These are phyloP conservation scores for Chelmon rostratus DNA, from an alignment of 2,797 vertebrate species.

Conservation along the genomic window DNA sequence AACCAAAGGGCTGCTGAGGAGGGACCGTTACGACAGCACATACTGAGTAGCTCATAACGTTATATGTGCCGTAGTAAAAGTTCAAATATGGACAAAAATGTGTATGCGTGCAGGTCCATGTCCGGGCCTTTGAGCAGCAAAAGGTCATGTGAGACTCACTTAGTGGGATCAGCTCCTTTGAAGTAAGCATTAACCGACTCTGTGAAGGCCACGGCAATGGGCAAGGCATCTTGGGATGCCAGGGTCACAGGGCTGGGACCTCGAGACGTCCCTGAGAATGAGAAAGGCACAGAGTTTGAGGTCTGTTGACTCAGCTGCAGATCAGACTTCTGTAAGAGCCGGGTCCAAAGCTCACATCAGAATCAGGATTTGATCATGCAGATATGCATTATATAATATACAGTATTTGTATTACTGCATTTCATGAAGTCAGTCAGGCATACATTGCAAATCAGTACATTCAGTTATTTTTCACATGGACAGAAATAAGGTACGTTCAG, in stretches of 20 bases:
- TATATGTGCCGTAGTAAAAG: constrained; percentile 38
- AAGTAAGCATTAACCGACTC: constrained; percentile 99
- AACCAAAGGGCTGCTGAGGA: neutral
- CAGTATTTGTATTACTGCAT: constrained; percentile 34
- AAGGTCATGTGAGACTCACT: constrained; percentile 89
- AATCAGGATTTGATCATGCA: constrained; percentile 55
- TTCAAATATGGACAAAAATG: constrained; percentile 60
- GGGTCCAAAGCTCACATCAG: constrained; percentile 38
- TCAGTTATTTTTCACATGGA: constrained; percentile 54
- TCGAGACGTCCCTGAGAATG: constrained; percentile 92
- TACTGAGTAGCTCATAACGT: constrained; percentile 8
- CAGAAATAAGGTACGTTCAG: constrained; percentile 21
- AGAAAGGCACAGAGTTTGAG: constrained; percentile 42
- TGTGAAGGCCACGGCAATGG: constrained; percentile 97
- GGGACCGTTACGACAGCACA: neutral
- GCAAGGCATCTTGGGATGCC: constrained; percentile 94
- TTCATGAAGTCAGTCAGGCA: constrained; percentile 51
- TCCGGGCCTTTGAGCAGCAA: constrained; percentile 58
- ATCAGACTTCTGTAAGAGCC: constrained; percentile 24
- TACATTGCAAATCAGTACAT: constrained; percentile 39
- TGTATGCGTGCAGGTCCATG: constrained; percentile 44
- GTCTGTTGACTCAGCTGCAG: constrained; percentile 58
- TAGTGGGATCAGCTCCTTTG: constrained; percentile 98
- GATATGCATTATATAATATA: constrained; percentile 27
- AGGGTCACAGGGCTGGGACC: constrained; percentile 98